These are phyloP conservation scores for Margarornis squamiger DNA, from an alignment of 2,797 vertebrate genomes.

Conservation along the genomic window DNA sequence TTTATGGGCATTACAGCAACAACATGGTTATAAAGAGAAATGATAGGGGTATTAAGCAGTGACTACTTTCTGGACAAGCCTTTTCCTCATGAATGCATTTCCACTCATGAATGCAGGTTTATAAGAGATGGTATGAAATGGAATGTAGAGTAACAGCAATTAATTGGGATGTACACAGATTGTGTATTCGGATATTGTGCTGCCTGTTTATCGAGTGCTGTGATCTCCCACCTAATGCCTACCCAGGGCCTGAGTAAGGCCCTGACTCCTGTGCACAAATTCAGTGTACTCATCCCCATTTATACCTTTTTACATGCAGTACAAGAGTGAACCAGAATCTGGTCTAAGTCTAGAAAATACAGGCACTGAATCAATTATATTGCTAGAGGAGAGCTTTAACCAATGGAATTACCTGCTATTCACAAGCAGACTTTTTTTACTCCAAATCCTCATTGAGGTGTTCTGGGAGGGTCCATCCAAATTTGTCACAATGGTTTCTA, in stretches of 20 bases:
- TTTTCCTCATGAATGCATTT: not conserved
- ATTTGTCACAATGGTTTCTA: not conserved
- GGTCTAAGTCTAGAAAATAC: not conserved
- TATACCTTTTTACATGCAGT: not conserved
- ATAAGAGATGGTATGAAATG: not conserved
- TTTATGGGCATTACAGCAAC: constrained; percentile 32
- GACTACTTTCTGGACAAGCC: not conserved
- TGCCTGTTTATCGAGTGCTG: not conserved
- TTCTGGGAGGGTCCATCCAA: not conserved
- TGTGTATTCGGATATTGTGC: not conserved
- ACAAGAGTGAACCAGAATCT: not conserved
- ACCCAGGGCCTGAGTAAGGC: not conserved
- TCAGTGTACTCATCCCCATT: not conserved
- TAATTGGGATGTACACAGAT: not conserved
- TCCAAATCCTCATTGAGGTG: not conserved
- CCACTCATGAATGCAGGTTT: not conserved
- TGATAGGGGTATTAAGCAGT: not conserved
- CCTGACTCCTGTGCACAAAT: not conserved
- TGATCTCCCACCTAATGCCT: not conserved
- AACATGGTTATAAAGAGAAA: constrained; percentile 2
- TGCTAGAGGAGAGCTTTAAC: not conserved
- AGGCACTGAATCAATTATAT: not conserved
- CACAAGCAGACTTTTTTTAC: not conserved
- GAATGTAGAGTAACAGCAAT: not conserved
- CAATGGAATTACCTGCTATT: not conserved